Evolutionary conservation across 1,140 invertebrate species (phyloP).

Genomic region (Atta colombica): DNA sequence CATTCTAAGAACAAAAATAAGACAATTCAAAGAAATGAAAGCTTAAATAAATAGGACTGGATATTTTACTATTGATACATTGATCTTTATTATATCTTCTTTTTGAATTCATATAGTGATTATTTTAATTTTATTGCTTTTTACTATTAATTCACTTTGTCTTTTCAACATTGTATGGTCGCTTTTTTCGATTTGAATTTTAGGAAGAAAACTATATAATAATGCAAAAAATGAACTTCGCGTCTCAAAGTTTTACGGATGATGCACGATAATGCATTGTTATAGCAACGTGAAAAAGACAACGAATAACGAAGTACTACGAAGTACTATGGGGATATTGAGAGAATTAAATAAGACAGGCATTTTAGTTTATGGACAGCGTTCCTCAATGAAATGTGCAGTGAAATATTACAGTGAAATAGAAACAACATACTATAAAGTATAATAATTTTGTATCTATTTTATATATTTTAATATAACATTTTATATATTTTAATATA

Average conservation of each 20-base stretch:
- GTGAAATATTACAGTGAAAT: not conserved
- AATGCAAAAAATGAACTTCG: not conserved
- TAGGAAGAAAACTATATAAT: not conserved
- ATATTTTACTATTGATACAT: not conserved
- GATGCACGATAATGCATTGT: constrained; percentile 19
- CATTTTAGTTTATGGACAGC: not conserved
- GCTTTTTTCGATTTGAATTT: constrained; percentile 7
- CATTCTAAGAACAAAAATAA: not conserved
- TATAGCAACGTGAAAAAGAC: constrained; percentile 43
- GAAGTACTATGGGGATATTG: not conserved
- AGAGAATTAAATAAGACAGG: not conserved
- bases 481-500: not conserved
- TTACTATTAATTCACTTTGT: constrained; percentile 22
- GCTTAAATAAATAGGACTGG: not conserved
- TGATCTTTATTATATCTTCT: constrained; percentile 19
- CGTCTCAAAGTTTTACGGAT: constrained; percentile 8
- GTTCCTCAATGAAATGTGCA: not conserved
- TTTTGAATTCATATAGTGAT: constrained; percentile 28
- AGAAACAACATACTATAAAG: not conserved
- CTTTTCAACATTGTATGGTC: not conserved
- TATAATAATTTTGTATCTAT: not conserved
- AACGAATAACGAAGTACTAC: not conserved
- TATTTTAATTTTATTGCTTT: constrained; percentile 21
- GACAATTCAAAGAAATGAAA: not conserved
- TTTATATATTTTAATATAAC: too few relatives aligned